Conservation (phyloP, 1,140 invertebrate genomes). For the Melipona quadrifasciata region DNA sequence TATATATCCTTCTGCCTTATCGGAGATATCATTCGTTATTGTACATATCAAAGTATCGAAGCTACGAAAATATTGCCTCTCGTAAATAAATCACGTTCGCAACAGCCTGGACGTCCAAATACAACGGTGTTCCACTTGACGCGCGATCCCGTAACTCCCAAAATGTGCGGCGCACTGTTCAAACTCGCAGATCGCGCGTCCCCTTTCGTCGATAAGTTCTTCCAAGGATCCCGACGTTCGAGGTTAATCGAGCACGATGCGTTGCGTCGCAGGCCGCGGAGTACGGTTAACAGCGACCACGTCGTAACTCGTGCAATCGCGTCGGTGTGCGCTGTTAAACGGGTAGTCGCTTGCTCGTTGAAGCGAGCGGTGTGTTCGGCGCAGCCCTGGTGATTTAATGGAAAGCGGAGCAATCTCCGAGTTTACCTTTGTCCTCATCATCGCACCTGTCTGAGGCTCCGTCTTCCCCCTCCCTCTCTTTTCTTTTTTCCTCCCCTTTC, state of each 20-base stretch:
- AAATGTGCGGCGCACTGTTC: neutral
- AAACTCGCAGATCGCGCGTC: neutral
- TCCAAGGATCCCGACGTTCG: neutral
- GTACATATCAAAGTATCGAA: too few relatives aligned
- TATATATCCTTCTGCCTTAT: too few relatives aligned
- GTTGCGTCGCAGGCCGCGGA: neutral
- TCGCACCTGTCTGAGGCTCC: neutral
- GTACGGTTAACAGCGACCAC: slow-evolving; percentile 1
- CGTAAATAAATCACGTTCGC: too few relatives aligned
- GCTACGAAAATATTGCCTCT: too few relatives aligned
- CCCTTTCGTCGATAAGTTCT: slow-evolving; percentile 4
- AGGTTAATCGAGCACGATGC: slow-evolving; percentile 29
- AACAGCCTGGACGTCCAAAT: too few relatives aligned
- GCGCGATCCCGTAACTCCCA: too few relatives aligned
- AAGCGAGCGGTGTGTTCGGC: neutral
- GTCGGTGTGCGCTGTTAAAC: neutral
- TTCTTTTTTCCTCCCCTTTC: neutral
- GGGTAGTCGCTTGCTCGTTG: slow-evolving; percentile 18
- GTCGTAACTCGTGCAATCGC: neutral
- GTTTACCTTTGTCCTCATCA: slow-evolving; percentile 31
- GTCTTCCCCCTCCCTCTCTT: neutral
- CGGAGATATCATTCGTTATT: too few relatives aligned
- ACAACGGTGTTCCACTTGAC: neutral
- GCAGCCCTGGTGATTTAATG: slow-evolving; percentile 68
- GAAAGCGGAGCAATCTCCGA: slow-evolving; percentile 48